A percentile compares a stretch with the other conserved stretches of the same genome.
phyloP scores from a whole-genome alignment of 64 coral and sea anemone species.

The Stylophora pistillata region DNA sequence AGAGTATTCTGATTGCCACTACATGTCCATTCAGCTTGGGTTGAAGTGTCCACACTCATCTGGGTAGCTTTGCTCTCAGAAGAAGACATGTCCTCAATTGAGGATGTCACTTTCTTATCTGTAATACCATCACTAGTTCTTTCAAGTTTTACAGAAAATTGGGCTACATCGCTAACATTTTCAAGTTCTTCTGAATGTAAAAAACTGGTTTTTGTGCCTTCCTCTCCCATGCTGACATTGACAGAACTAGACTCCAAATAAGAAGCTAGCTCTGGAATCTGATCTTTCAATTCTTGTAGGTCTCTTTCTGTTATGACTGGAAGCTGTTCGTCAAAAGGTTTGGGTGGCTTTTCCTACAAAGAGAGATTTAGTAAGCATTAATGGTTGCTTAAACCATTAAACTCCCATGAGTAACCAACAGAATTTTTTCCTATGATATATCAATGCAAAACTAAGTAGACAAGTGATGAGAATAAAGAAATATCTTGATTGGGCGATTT shows the following conservation, averaged over 20 bases:
- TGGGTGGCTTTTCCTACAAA: slow-evolving; percentile 57
- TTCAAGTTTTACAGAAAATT: slow-evolving; percentile 8
- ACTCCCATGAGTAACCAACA: too few species aligned
- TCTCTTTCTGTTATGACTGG: slow-evolving; percentile 84
- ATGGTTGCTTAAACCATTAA: neutral
- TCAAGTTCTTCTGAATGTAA: slow-evolving; percentile 36
- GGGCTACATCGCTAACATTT: neutral
- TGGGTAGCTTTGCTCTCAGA: slow-evolving; percentile 58
- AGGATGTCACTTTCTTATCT: slow-evolving; percentile 2
- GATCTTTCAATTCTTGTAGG: slow-evolving; percentile 54
- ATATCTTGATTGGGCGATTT: too few species aligned
- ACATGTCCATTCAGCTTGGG: slow-evolving; percentile 41
- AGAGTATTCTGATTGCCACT: neutral
- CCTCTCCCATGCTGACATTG: slow-evolving; percentile 78
- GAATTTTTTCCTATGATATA: too few species aligned
- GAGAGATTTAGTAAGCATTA: neutral
- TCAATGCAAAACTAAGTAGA: too few species aligned
- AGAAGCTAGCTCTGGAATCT: slow-evolving; percentile 62
- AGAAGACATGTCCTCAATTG: neutral
- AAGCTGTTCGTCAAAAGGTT: slow-evolving; percentile 64
- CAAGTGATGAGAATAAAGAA: too few species aligned
- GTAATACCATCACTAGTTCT: slow-evolving; percentile 31
- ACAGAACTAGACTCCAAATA: slow-evolving; percentile 57
- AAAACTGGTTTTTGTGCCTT: slow-evolving; percentile 35
- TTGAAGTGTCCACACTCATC: slow-evolving; percentile 76